A percentile compares a stretch with the other conserved stretches of the same genome.
These are phyloP conservation scores for Polypedilum vanderplanki DNA, from an alignment of 1,140 invertebrate genomes.

Conservation along the genomic window DNA sequence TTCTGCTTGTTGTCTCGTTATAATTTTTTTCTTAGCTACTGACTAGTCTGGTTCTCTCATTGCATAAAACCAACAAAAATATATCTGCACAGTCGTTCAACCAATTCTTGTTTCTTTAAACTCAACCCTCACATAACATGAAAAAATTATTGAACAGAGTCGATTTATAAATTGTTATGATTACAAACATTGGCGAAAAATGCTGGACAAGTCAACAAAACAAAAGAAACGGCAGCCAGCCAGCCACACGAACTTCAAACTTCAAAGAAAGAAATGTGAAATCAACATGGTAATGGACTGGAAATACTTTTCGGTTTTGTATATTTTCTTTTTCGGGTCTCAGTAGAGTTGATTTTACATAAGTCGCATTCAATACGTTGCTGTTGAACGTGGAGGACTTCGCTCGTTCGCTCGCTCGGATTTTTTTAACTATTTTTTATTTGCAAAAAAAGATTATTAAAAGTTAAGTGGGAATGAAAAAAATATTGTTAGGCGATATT, in stretches of 20 bases:
- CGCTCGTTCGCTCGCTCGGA: neutral
- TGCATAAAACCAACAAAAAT: too few species aligned
- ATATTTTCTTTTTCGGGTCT: neutral
- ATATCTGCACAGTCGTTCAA: neutral
- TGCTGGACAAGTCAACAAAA: neutral
- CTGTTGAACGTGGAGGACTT: neutral
- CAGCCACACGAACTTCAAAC: neutral
- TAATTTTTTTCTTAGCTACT: too few species aligned
- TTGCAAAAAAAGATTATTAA: neutral
- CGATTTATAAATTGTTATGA: neutral
- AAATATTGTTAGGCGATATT: neutral
- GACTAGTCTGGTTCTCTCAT: too few species aligned
- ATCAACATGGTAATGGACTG: slow-evolving; percentile 4
- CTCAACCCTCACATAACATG: neutral
- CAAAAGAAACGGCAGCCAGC: neutral
- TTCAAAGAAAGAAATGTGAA: slow-evolving; percentile 9
- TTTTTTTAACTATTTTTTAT: neutral
- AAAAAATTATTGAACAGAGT: neutral
- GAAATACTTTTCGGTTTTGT: neutral
- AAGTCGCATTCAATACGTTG: slow-evolving; percentile 16
- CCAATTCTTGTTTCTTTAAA: neutral
- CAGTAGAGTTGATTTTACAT: slow-evolving; percentile 1
- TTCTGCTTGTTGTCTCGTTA: too few species aligned
- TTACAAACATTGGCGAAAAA: neutral
- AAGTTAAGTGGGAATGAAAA: neutral